These are phyloP conservation scores for Tupaia tana DNA, from an alignment of 2,113 vertebrate genomes.

Conservation along the genomic window DNA sequence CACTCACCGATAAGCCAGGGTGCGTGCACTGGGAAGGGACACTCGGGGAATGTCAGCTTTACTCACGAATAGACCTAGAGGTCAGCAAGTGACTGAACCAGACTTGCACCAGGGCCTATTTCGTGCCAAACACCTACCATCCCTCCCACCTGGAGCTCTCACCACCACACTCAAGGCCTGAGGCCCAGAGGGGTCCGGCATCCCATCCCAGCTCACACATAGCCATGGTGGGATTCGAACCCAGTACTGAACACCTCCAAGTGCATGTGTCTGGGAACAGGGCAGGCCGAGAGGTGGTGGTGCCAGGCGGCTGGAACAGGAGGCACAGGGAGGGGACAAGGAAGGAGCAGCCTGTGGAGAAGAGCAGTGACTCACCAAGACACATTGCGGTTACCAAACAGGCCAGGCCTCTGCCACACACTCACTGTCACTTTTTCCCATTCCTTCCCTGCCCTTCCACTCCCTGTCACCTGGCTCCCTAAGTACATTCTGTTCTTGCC, in stretches of 20 bases:
- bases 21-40: background rate
- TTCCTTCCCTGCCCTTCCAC: slow-evolving; percentile 37
- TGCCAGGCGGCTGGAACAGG: background rate
- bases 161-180: fast-evolving
- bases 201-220: background rate
- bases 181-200: background rate
- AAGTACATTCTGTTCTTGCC: slow-evolving; percentile 62
- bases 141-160: background rate
- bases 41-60: background rate
- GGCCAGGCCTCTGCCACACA: background rate
- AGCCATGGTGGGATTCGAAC: background rate
- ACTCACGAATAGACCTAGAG: fast-evolving
- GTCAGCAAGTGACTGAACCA: background rate
- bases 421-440: background rate
- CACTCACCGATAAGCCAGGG: fast-evolving
- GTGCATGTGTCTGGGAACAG: fast-evolving
- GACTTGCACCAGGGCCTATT: fast-evolving
- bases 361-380: slow-evolving; percentile 49
- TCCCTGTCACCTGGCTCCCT: slow-evolving; percentile 9
- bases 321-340: background rate
- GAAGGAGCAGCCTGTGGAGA: background rate
- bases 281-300: fast-evolving
- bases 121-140: background rate
- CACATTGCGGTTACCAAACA: background rate
- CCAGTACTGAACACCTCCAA: background rate